phyloP scores from a whole-genome alignment of 2,888 invertebrate genomes.

The Dasypogon diadema region DNA sequence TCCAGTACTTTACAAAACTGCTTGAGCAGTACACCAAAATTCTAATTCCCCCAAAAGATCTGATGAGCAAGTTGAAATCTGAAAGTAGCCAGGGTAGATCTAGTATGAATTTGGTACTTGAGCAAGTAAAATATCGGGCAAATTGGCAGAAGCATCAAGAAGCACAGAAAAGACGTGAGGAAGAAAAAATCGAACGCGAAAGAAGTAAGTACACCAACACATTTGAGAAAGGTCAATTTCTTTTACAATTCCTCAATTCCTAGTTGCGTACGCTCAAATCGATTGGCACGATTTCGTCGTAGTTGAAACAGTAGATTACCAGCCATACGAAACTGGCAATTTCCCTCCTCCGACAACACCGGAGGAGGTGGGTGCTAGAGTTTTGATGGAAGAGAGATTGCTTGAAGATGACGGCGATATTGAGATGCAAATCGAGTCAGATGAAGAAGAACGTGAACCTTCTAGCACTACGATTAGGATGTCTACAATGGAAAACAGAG shows the following conservation, averaged over 20 bases:
- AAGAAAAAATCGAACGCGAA: conserved; percentile 95
- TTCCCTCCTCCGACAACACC: conserved; percentile 98
- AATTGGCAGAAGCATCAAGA: conserved; percentile 98
- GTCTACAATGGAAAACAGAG: conserved; percentile 77
- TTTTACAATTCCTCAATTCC: conserved; percentile 6
- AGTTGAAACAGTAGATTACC: conserved; percentile 99
- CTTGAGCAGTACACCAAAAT: conserved; percentile 99
- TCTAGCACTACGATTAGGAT: conserved; percentile 70
- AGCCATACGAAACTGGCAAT: conserved; percentile 94
- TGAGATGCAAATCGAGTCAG: conserved; percentile 91
- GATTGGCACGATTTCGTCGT: conserved; percentile 99
- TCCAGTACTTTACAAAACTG: conserved; percentile 97
- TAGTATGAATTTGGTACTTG: conserved; percentile 74
- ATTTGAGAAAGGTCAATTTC: not conserved
- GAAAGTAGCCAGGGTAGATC: conserved; percentile 77
- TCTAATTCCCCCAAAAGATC: conserved; percentile 93
- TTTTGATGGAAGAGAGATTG: conserved; percentile 87
- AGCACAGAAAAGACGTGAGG: conserved; percentile 90
- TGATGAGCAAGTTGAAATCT: conserved; percentile 81
- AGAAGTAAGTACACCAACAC: conserved; percentile 71
- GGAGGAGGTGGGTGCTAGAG: conserved; percentile 94
- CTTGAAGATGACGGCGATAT: conserved; percentile 84
- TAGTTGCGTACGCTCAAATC: conserved; percentile 94
- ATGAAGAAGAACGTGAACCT: conserved; percentile 74
- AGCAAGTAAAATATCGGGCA: conserved; percentile 93